These are phyloP conservation scores for Noctua pronuba DNA, from an alignment of 2,888 invertebrate species.

Conservation along the genomic window DNA sequence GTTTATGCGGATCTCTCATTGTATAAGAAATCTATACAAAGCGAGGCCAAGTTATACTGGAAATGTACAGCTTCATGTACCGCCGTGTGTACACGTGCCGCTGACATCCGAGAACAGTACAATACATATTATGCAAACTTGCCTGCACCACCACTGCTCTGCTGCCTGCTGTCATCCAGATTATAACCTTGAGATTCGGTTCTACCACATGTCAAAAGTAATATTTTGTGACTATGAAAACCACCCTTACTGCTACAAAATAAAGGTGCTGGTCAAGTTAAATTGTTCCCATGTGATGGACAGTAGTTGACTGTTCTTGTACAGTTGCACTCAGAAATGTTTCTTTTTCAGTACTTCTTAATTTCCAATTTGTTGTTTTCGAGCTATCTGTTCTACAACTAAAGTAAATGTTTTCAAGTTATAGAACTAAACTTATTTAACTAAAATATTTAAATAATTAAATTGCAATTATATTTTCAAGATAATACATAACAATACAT, in stretches of 20 bases:
- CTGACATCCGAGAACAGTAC: background rate
- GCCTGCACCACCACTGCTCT: background rate
- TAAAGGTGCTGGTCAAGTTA: background rate
- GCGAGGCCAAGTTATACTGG: too few species aligned
- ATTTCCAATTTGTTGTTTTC: background rate
- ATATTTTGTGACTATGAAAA: background rate
- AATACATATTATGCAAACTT: background rate
- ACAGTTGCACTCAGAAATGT: background rate
- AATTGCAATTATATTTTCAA: conserved; percentile 65
- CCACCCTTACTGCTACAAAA: background rate
- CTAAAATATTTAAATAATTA: conserved; percentile 59
- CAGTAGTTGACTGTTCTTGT: background rate
- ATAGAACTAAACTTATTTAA: conserved; percentile 52
- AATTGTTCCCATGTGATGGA: conserved; percentile 1
- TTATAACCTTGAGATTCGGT: background rate
- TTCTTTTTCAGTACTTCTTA: background rate
- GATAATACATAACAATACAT: conserved; percentile 65
- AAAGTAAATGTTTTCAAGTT: background rate
- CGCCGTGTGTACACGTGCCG: too few species aligned
- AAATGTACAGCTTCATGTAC: too few species aligned
- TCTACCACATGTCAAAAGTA: background rate
- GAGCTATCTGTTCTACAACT: background rate
- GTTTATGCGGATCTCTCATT: too few species aligned
- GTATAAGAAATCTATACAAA: too few species aligned
- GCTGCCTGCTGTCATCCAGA: background rate